Conservation (phyloP, 2,888 invertebrate species). For the Fragum whitleyi region DNA sequence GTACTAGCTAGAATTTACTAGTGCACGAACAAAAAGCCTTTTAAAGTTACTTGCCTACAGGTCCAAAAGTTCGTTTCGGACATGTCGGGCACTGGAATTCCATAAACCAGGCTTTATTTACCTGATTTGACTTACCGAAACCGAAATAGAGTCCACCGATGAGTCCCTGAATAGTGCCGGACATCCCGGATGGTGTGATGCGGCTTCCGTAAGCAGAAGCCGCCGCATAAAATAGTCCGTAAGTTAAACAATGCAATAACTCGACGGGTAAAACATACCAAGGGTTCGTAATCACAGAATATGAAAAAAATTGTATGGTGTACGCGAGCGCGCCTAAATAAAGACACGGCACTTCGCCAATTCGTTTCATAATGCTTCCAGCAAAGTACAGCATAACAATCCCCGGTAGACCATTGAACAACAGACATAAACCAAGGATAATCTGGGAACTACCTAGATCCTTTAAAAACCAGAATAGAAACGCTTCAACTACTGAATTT, state of each 20-base stretch:
- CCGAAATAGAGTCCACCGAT: conserved; percentile 95
- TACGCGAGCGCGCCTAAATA: conserved; percentile 92
- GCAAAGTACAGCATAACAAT: conserved; percentile 89
- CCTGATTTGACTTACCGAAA: conserved; percentile 87
- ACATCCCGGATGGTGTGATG: conserved; percentile 92
- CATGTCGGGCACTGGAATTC: too few species aligned
- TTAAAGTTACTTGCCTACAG: too few species aligned
- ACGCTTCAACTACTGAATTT: conserved; percentile 96
- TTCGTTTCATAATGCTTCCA: conserved; percentile 92
- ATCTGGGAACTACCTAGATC: conserved; percentile 69
- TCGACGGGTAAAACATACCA: conserved; percentile 95
- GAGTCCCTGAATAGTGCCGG: conserved; percentile 94
- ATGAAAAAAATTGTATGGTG: conserved; percentile 92
- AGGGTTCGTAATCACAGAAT: conserved; percentile 91
- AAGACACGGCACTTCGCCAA: conserved; percentile 92
- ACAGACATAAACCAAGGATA: conserved; percentile 77
- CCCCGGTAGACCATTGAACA: conserved; percentile 75
- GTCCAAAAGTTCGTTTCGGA: too few species aligned
- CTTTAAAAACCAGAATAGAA: conserved; percentile 92
- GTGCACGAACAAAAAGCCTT: too few species aligned
- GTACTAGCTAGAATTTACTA: too few species aligned
- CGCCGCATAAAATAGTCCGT: conserved; percentile 96
- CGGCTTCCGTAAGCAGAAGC: conserved; percentile 94
- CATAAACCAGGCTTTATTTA: too few species aligned
- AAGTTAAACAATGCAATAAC: conserved; percentile 93